phyloP scores from a whole-genome alignment of 2,113 vertebrate species.

The Mirounga angustirostris region DNA sequence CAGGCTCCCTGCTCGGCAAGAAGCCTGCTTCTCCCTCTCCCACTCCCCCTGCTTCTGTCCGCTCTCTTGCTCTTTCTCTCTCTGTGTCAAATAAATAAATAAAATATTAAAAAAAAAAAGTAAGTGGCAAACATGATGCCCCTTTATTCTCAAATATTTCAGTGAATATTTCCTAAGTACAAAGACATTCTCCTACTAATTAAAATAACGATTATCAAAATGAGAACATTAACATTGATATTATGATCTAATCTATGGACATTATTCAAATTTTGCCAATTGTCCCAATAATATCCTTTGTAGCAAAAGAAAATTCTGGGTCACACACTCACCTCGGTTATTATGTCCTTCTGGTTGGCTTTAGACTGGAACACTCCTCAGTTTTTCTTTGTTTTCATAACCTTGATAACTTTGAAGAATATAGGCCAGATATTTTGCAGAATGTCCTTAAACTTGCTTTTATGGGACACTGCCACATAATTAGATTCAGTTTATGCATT shows the following conservation, averaged over 20 bases:
- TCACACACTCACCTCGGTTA: background rate
- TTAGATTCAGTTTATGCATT: background rate
- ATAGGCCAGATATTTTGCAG: background rate
- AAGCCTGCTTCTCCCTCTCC: too few relatives aligned
- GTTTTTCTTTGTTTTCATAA: background rate
- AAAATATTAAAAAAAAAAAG: background rate
- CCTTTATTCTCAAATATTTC: background rate
- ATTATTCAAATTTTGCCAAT: background rate
- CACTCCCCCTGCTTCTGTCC: too few relatives aligned
- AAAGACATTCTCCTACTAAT: background rate
- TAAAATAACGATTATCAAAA: background rate
- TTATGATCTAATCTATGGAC: background rate
- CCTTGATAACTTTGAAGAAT: background rate
- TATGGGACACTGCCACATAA: background rate
- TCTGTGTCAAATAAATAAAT: too few relatives aligned
- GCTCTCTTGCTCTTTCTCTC: too few relatives aligned
- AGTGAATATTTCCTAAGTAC: background rate
- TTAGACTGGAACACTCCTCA: background rate
- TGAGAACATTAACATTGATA: background rate
- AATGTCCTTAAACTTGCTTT: background rate
- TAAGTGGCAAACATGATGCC: background rate
- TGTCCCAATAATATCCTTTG: background rate
- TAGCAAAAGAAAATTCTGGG: background rate
- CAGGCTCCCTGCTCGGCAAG: too few relatives aligned
- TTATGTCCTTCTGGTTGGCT: background rate